Evolutionary conservation across 1,140 invertebrate species (phyloP), one percentile per base, ranked within the genome.

Genomic region (Bombus impatiens): DNA sequence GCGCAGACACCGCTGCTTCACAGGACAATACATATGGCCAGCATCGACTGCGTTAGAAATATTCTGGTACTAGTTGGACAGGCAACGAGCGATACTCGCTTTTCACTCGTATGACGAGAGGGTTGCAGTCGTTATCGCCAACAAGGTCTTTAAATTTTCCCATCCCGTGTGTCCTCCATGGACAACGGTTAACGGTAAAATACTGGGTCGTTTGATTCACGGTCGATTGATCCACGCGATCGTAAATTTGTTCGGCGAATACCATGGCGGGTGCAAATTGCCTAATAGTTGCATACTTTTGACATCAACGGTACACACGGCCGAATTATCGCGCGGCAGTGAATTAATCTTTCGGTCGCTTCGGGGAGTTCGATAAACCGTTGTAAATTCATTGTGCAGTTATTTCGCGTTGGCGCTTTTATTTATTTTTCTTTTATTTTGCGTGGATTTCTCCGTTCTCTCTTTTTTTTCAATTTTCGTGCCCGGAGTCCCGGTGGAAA

Each of bases 171-270:
- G 18, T 40, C 35, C 53, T n/a, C 28, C 2, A 12, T 22, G 13
- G 4, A 88, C 65, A 65, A 35, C 18, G 75, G 68, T 42, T 78
- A 79, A 86, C 75, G 65, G 62, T 79, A 68, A 88, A 86, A 59
- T 35, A 40, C 75, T 71, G 44, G 72, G 72, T 74, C 83, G 86
- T 53, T 84, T 74, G 70, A 67, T 89, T 89, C 86, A 87, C 81
- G 78, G 35, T 35, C 78, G 78, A 77, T 89, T 87, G 85, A 90
- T 90, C 70, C 32, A 28, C 1, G 44, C 57, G n/a, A 3, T 47
- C 68, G 44, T 84, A 84, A 89, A 90, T 89, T 84, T 59, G 78
- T 78, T 65, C 40, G 57, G 37, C 53, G 42, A 32, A 3, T 8
- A 22, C 47, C 22, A 37, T 40, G 44, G 40, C 18, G 22, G 40